Base-by-base conservation (phyloP, 2,113 vertebrate species). In the Ceuthmochares aereus region DNA sequence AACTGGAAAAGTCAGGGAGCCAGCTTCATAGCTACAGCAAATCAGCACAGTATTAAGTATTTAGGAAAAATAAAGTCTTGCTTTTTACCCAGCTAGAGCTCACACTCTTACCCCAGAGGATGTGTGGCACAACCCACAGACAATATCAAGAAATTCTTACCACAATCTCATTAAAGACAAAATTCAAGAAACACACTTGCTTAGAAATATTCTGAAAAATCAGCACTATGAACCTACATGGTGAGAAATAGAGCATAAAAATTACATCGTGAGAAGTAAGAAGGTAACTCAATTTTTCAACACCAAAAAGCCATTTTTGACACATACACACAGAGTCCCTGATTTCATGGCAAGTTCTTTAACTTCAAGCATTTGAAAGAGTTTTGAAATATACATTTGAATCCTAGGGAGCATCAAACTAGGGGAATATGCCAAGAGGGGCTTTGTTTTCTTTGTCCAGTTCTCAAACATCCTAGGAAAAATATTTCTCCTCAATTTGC, bases 311-410 rank as follows among this genome's bases (percentile, higher is more conserved):
- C 4, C 18, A 36, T 66, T 85, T 79, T n/a, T 5, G 26, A 54
- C 83, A 85, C 7, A 63, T 7, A 52, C 0, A 8, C 29, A 37
- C 30, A 37, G 0, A 4, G 29, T 15, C 37, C 26, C 23, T 13
- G 8, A 84, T 81, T 87, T 84, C n/a, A 80, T 2, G 12, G 51
- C 19, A 80, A 81, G 22, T 42, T 67, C 56, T 88, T 86, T 37
- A 90, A 67, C 30, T 92, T 74, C 34, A 92, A 55, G 22, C 29
- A 59, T 74, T 88, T 64, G 34, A 66, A 95, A 62, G 32, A 66
- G 15, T 45, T 74, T 77, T 74, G 63, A 90, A 79, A 60, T 5
- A 4, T 4, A 40, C 3, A 26, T 40, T 69, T 32, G 54, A 79
- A 85, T 74, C 54, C 30, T 12, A 88, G 17, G 30, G 22, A 92